Percentiles rank a stretch among this genome's conserved stretches.
phyloP scores from a whole-genome alignment of 2,888 invertebrate species.

The Lagria hirta region DNA sequence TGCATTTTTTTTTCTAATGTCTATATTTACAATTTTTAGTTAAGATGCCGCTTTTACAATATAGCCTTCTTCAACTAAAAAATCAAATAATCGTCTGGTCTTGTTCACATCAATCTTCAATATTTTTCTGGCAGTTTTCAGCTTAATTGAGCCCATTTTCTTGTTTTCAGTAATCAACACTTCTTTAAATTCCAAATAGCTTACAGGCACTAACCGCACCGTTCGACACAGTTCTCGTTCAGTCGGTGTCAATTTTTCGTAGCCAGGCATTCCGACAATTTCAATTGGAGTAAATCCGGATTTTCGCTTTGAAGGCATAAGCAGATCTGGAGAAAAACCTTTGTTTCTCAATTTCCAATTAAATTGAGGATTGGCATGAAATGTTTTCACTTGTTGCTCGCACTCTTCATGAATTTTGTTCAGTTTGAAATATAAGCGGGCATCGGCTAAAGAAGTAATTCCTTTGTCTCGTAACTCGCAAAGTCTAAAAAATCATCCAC shows the following conservation, averaged over 20 bases:
- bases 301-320: slow-evolving; percentile 25
- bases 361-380: slow-evolving; percentile 44
- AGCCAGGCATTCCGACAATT: slow-evolving; percentile 75
- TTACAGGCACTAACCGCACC: slow-evolving; percentile 73
- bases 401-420: slow-evolving; percentile 62
- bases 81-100: slow-evolving; percentile 84
- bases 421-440: slow-evolving; percentile 66
- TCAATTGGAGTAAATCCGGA: slow-evolving; percentile 61
- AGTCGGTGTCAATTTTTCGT: slow-evolving; percentile 66
- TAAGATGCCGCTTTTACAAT: slow-evolving; percentile 59
- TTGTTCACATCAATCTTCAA: slow-evolving; percentile 94
- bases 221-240: slow-evolving; percentile 79
- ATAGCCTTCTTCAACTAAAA: slow-evolving; percentile 71
- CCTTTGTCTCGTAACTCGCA: slow-evolving; percentile 71
- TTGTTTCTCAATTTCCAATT: slow-evolving; percentile 43
- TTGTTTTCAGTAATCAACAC: slow-evolving; percentile 74
- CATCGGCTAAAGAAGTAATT: slow-evolving; percentile 65
- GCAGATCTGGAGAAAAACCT: slow-evolving; percentile 18
- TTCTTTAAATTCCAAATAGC: slow-evolving; percentile 77
- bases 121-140: slow-evolving; percentile 79
- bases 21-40: slow-evolving; percentile 10
- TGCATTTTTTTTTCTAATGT: slow-evolving; percentile 1
- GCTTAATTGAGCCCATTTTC: slow-evolving; percentile 70
- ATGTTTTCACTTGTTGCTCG: slow-evolving; percentile 56
- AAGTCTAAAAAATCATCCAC: slow-evolving; percentile 52